Conservation (phyloP, 2,888 invertebrate genomes). For the Andrena minutula region DNA sequence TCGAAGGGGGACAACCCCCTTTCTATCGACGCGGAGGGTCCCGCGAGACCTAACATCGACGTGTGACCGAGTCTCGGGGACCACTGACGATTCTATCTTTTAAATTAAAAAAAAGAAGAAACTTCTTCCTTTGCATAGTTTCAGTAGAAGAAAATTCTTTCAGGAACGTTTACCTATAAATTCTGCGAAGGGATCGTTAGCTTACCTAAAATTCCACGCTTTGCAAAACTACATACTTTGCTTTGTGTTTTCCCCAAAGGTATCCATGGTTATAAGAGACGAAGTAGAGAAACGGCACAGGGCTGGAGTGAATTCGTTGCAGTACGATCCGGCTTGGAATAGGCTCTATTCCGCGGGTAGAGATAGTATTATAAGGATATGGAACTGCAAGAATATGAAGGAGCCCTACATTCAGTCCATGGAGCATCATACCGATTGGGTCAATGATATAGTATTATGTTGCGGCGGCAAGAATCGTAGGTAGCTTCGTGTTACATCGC, state of each 20-base stretch:
- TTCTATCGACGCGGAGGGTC: background rate
- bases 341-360: conserved; percentile 98
- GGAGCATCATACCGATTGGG: conserved; percentile 99
- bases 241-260: conserved; percentile 86
- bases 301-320: conserved; percentile 98
- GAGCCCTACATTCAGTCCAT: conserved; percentile 97
- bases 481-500: conserved; percentile 66
- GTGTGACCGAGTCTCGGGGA: background rate
- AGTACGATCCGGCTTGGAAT: conserved; percentile 94
- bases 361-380: conserved; percentile 98
- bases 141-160: background rate
- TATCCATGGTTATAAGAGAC: conserved; percentile 99
- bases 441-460: conserved; percentile 99
- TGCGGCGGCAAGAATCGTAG: conserved; percentile 97
- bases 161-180: background rate
- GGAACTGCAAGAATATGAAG: conserved; percentile 89
- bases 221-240: too few relatives aligned
- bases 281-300: conserved; percentile 97
- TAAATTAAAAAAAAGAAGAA: background rate
- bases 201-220: background rate
- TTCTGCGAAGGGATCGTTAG: background rate
- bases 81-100: background rate
- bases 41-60: background rate
- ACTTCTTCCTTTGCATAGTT: too few relatives aligned
- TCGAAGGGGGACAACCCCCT: background rate